Base-by-base conservation (phyloP, 2,797 vertebrate species). In the Gymnoscopelus braueri region DNA sequence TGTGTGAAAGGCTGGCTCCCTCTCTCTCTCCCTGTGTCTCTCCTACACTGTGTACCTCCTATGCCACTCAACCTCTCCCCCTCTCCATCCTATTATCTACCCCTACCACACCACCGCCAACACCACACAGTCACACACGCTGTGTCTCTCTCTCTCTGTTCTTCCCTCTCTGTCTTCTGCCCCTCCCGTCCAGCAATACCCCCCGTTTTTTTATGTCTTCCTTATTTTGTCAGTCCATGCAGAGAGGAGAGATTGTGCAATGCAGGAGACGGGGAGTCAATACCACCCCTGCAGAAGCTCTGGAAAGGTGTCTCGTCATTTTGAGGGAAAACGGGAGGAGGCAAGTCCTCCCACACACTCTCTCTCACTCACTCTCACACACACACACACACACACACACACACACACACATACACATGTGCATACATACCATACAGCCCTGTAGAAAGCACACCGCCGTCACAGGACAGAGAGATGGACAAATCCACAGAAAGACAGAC, bases 401-500 rank as follows among this genome's bases (percentile, higher is more conserved):
- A 4, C 2, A 29, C 26, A 29, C 39, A 3, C 39, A 2, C 39
- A 44, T 8, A 9, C 39, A 53, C 47, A 51, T 6, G 15, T 11
- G 32, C 32, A 10, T 44, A 44, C 39, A 44, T 44, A 44, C 39
- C 39, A 74, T 65, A 76, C 76, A 77, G 79, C 78, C 75, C 71
- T 65, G 82, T 72, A 48, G 48, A 39, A 78, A 83, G 81, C 81
- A 90, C 80, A 87, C 88, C 88, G 90, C 90, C 84, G 89, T 87
- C 71, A 83, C 77, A 77, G 77, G 78, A 82, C 71, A 83, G 80
- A 82, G 70, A 74, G 84, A 86, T 64, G 10, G 26, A 29, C 29
- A 24, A 29, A 52, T 15, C 14, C 48, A 50, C 48, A 5, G 50
- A 23, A 15, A 62, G 19, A 62, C 9, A 62, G 7, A 39, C n/a